These are phyloP conservation scores for Thermophis baileyi DNA, from an alignment of 2,113 vertebrate genomes.

Conservation along the genomic window DNA sequence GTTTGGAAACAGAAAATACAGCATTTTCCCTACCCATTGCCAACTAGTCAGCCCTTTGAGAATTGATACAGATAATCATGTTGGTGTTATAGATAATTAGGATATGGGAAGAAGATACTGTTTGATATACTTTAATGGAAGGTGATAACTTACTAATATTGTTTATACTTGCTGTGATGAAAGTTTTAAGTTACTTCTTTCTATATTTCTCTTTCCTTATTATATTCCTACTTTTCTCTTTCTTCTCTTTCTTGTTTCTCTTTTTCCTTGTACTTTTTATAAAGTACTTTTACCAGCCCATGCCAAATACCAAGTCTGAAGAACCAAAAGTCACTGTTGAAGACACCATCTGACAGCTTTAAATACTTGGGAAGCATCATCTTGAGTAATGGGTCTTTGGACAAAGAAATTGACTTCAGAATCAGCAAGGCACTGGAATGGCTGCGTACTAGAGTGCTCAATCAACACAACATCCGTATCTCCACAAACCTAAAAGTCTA, in stretches of 20 bases:
- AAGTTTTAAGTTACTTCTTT: neutral
- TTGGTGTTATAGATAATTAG: neutral
- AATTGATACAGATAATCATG: neutral
- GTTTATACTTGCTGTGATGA: neutral
- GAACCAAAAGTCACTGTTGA: neutral
- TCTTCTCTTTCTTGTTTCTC: neutral
- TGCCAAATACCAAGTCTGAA: neutral
- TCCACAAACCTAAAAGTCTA: neutral
- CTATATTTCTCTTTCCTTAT: neutral
- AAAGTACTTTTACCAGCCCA: neutral
- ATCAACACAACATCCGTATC: neutral
- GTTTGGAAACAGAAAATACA: neutral
- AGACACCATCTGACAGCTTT: neutral
- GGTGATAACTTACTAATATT: neutral
- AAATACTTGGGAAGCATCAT: neutral
- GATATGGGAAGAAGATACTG: neutral
- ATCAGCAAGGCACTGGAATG: neutral
- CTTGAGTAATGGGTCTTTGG: neutral
- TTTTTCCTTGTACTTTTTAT: neutral
- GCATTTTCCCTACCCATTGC: neutral
- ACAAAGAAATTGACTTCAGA: neutral
- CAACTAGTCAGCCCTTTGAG: neutral
- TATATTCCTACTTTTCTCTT: neutral
- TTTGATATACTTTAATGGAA: neutral
- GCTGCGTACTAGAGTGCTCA: neutral